phyloP scores from a whole-genome alignment of 2,113 vertebrate genomes.

The Corythoichthys haematopterus region DNA sequence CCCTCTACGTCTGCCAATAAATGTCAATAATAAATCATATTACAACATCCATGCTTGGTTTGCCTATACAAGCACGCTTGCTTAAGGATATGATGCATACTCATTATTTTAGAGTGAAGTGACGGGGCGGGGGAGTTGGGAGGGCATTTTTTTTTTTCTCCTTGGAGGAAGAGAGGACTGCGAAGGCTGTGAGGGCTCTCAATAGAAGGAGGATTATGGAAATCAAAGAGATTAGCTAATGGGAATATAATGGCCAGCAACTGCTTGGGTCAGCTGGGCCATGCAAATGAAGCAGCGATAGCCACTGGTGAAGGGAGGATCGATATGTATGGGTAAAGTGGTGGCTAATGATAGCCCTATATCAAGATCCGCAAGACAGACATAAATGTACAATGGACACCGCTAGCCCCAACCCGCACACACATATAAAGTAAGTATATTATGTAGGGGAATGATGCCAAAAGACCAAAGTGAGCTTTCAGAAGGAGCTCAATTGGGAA shows the following conservation, averaged over 20 bases:
- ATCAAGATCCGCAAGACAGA: slow-evolving; percentile 18
- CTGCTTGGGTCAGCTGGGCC: slow-evolving; percentile 53
- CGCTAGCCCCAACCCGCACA: background rate
- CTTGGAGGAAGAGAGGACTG: slow-evolving; percentile 40
- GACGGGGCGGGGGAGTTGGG: slow-evolving; percentile 1
- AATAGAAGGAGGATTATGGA: slow-evolving; percentile 72
- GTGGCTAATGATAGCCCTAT: slow-evolving; percentile 21
- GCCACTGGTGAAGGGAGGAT: slow-evolving; percentile 35
- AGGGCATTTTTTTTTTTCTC: slow-evolving; percentile 29
- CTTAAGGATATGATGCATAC: slow-evolving; percentile 9
- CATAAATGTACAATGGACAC: slow-evolving; percentile 1
- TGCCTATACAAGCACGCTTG: background rate
- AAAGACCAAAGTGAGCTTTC: slow-evolving; percentile 56
- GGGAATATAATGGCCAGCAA: slow-evolving; percentile 70
- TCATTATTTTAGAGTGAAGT: slow-evolving; percentile 15
- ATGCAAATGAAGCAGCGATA: slow-evolving; percentile 61
- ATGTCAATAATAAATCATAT: slow-evolving; percentile 4
- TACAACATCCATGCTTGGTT: background rate
- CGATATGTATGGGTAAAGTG: slow-evolving; percentile 41
- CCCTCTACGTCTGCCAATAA: background rate
- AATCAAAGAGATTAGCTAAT: slow-evolving; percentile 79
- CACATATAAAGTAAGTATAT: slow-evolving; percentile 3
- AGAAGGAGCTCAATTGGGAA: slow-evolving; percentile 47
- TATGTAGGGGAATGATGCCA: slow-evolving; percentile 38
- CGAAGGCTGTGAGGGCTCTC: slow-evolving; percentile 60